Percentiles rank a stretch among this genome's conserved stretches.
phyloP scores from a whole-genome alignment of 2,797 vertebrate species.

The Aselliscus stoliczkanus region DNA sequence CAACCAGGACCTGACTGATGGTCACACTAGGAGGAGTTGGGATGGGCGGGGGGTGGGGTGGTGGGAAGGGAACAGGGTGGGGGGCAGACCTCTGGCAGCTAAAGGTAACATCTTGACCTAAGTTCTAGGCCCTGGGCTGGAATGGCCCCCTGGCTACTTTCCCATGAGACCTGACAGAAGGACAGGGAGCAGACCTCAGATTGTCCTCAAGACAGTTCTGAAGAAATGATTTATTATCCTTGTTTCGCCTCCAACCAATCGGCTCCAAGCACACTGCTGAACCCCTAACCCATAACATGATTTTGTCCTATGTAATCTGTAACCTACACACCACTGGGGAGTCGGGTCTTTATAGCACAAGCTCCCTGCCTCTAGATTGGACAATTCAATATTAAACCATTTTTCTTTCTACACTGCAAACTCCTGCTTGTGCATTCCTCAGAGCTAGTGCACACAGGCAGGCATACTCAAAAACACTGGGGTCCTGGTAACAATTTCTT shows the following conservation, averaged over 20 bases:
- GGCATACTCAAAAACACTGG: no score
- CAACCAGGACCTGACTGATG: no score
- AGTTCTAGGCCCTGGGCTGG: not conserved
- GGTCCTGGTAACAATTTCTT: not conserved
- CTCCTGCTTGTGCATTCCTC: no score
- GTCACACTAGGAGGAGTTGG: no score
- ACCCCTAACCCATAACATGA: not conserved
- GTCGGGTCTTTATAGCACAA: rapidly evolving
- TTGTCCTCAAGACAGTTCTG: not conserved
- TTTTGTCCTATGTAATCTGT: not conserved
- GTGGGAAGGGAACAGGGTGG: no score
- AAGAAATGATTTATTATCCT: not conserved
- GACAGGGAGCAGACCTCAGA: not conserved
- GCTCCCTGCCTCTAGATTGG: not conserved
- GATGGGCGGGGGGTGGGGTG: no score
- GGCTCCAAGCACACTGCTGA: not conserved
- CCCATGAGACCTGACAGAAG: not conserved
- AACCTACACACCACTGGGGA: not conserved
- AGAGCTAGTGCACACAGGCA: not conserved
- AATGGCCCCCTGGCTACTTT: not conserved
- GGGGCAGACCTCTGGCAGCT: not conserved
- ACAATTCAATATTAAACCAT: no score
- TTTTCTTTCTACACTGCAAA: not conserved
- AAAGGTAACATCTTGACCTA: no score
- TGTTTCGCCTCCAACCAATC: no score